Evolutionary conservation across 2,797 vertebrate species (phyloP).

Genomic region (Sebastes flavidus): DNA sequence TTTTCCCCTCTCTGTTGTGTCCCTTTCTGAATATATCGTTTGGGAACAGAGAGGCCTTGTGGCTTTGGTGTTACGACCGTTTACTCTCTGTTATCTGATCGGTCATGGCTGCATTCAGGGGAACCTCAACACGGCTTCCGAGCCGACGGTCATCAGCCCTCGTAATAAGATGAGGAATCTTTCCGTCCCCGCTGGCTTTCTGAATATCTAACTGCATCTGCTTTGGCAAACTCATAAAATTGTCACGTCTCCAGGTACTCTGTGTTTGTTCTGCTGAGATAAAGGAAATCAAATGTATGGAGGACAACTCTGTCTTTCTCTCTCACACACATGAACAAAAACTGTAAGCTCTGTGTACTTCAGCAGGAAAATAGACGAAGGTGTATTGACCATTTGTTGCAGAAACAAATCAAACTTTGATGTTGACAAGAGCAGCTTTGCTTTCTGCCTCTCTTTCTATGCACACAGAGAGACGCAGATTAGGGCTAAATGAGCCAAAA

Average conservation of each 20-base stretch:
- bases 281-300: constrained; percentile 14
- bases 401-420: constrained; percentile 32
- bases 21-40: not conserved
- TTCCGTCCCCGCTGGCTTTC: not conserved
- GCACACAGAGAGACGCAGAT: not conserved
- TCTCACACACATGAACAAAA: not conserved
- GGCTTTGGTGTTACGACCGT: constrained; percentile 17
- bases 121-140: constrained; percentile 21
- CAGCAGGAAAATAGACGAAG: constrained; percentile 1
- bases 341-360: not conserved
- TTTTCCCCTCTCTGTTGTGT: constrained; percentile 15
- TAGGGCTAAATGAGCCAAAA: constrained; percentile 29
- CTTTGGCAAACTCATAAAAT: constrained; percentile 23
- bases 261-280: constrained; percentile 16
- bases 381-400: constrained; percentile 21
- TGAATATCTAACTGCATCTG: constrained; percentile 30
- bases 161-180: constrained; percentile 49
- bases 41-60: constrained; percentile 11
- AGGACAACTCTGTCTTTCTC: not conserved
- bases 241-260: constrained; percentile 10
- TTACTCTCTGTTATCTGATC: constrained; percentile 40
- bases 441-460: constrained; percentile 1
- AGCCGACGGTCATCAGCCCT: constrained; percentile 31
- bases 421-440: constrained; percentile 18
- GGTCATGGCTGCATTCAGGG: constrained; percentile 23